Evolutionary conservation across 2,797 vertebrate genomes (phyloP), one percentile per base, ranked within the genome.

Genomic region (Rhabdophis nuchalis): DNA sequence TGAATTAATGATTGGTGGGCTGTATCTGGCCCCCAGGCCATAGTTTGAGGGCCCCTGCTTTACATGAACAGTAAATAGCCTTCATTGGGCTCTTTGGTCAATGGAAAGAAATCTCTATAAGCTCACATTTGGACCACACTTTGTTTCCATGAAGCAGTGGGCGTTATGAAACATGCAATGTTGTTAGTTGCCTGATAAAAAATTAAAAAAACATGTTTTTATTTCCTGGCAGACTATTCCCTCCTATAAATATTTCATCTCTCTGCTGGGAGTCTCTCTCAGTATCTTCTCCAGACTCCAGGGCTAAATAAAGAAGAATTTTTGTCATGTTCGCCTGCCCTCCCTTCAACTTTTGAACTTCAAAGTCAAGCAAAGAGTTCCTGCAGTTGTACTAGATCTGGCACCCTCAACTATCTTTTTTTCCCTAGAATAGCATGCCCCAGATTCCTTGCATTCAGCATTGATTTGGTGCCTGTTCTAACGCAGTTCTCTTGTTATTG

Each of bases 221-320:
- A 52, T 88, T 61, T 20, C 36, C 68, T 58, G 58, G 53, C 25
- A 52, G 88, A 87, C 50, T 36, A 58, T 23, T 23, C n/a, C 41
- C 11, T 18, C 18, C 57, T 90, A 90, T 92, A n/a, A 92, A 92
- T 86, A 87, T 92, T 92, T 46, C 14, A 93, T 88, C 25, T 54
- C 4, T 85, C 64, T n/a, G 23, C 32, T 3, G 20, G 88, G 56
- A 85, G 68, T 13, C 50, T 61, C 23, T 50, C 85, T 20, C 41
- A 93, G 25, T 85, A 2, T 64, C 61, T 8, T 88, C 46, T 85
- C 53, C 46, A 61, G 61, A 61, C 16, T 11, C 9, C 1, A 29
- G 64, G 54, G n/a, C 23, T 72, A 87, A 90, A 9, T 72, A 87
- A 90, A 13, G n/a, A 41, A 89, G 11, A 23, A 1, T 53, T 41